Evolutionary conservation across 2,888 invertebrate genomes (phyloP), one percentile per base, ranked within the genome.

Genomic region (Homarus gammarus): DNA sequence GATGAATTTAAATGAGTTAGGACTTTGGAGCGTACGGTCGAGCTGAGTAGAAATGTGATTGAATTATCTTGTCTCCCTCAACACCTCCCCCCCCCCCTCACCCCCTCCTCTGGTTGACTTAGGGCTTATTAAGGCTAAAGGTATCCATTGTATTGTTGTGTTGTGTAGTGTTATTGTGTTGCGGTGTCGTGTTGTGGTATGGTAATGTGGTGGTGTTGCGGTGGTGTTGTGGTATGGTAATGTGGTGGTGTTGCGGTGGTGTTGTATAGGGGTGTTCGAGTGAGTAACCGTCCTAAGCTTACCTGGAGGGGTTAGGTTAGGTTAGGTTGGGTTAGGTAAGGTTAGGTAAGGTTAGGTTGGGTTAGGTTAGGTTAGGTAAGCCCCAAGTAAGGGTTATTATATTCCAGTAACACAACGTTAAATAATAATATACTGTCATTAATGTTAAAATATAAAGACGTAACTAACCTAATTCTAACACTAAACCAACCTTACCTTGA

Each of bases 1-100:
- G 61, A 84, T 84, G 84, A 84, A 84, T 84, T 84, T 84, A 84
- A 84, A 84, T 84, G 84, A 84, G 75, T 84, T 75, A 75, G n/a
- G 73, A 61, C 73, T 36, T 56, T 61, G 38, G 36, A n/a, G 56
- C 61, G 75, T 31, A 51, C 18, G 27, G 40, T 18, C n/a, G 18
- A 51, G 33, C 61, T 22, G 79, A 51, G 79, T 22, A 36, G 79
- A 73, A 40, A 56, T 51, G 61, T 56, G 72, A 84, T 84, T 84
- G 73, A 84, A 56, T 84, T 84, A 84, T 56, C 79, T 38, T 33
- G 33, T 27, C 38, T 15, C 40, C 44, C 1, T 44, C 77, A 2
- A 15, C 10, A 38, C 22, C 77, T n/a, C 44, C 49, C 27, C 22
- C 77, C 40, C 44, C 15, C 44, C 51, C 6, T 31, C 10, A 5